phyloP scores from a whole-genome alignment of 2,797 vertebrate species.

The Neosalanx taihuensis region DNA sequence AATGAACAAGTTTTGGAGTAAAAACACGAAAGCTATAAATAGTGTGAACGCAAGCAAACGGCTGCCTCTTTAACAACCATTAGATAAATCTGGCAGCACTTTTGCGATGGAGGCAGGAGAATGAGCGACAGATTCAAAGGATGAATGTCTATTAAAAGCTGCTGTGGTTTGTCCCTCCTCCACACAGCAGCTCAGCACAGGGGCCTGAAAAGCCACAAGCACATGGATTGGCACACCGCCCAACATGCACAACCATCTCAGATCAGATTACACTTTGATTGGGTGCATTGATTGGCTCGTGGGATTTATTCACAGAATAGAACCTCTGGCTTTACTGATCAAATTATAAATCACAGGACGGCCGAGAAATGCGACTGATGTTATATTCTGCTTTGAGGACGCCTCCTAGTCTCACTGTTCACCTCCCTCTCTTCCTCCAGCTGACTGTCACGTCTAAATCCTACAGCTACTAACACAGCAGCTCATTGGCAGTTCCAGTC shows the following conservation, averaged over 20 bases:
- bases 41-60: constrained; percentile 50
- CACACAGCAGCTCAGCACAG: constrained; percentile 44
- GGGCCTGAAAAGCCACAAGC: constrained; percentile 15
- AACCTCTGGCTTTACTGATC: constrained; percentile 28
- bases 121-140: constrained; percentile 58
- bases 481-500: background rate
- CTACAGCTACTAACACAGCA: background rate
- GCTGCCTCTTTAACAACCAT: constrained; percentile 65
- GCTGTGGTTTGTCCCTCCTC: constrained; percentile 64
- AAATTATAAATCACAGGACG: constrained; percentile 19
- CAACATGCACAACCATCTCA: background rate
- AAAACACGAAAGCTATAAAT: constrained; percentile 55
- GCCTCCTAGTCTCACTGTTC: constrained; percentile 7
- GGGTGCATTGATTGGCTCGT: constrained; percentile 6
- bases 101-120: constrained; percentile 65
- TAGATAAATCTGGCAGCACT: constrained; percentile 73
- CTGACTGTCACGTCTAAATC: too few relatives aligned
- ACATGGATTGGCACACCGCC: constrained; percentile 1
- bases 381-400: constrained; percentile 27
- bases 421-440: background rate
- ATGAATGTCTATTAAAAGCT: constrained; percentile 69
- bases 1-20: constrained; percentile 20
- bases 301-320: constrained; percentile 7
- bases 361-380: constrained; percentile 38
- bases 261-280: background rate